phyloP scores from a whole-genome alignment of 2,888 invertebrate genomes.

The Drosophila fungiperda region DNA sequence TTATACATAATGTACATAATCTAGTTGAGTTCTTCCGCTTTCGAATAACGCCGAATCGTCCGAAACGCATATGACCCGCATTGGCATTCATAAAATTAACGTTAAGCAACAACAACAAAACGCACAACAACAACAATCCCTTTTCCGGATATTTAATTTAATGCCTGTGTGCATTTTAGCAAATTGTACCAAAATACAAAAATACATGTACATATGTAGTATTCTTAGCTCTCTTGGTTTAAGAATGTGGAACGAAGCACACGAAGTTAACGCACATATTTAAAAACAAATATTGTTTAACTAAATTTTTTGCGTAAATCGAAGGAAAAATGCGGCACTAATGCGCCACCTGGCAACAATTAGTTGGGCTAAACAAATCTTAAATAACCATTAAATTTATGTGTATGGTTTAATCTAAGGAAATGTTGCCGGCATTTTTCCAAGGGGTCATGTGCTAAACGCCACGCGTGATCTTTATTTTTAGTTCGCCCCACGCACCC shows the following conservation, averaged over 20 bases:
- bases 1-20: conserved; percentile 6
- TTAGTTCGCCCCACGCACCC: background rate
- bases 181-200: conserved; percentile 6
- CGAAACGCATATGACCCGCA: conserved; percentile 76
- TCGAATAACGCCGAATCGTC: conserved; percentile 30
- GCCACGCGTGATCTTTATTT: conserved; percentile 48
- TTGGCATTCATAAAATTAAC: conserved; percentile 64
- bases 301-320: background rate
- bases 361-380: conserved; percentile 63
- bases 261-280: conserved; percentile 23
- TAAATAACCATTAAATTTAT: conserved; percentile 64
- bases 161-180: conserved; percentile 41
- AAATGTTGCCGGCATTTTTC: conserved; percentile 18
- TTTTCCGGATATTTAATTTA: conserved; percentile 77
- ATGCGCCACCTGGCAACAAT: conserved; percentile 19
- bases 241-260: conserved; percentile 9
- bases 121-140: conserved; percentile 29
- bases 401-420: background rate
- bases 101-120: conserved; percentile 30
- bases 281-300: conserved; percentile 20
- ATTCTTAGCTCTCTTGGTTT: conserved; percentile 16
- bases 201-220: background rate
- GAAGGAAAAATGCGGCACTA: background rate
- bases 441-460: conserved; percentile 47
- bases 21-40: conserved; percentile 60